phyloP scores from a whole-genome alignment of 2,888 invertebrate genomes.

The Pollenia labialis region DNA sequence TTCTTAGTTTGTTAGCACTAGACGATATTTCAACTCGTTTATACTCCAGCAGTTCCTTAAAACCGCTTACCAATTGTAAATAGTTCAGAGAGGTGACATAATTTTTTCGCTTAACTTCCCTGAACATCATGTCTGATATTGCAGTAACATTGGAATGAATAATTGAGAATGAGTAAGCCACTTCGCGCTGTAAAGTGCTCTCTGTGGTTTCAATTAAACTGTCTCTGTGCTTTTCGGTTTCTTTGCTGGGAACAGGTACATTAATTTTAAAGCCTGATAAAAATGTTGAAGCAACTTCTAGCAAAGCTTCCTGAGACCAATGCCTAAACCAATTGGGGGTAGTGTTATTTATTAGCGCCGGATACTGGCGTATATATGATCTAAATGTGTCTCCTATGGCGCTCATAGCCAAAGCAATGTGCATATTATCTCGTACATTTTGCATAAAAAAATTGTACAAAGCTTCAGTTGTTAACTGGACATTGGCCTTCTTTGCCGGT shows the following conservation, averaged over 20 bases:
- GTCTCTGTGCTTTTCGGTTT: slow-evolving; percentile 77
- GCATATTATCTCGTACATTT: slow-evolving; percentile 90
- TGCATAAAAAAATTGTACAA: slow-evolving; percentile 91
- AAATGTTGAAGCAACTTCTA: slow-evolving; percentile 95
- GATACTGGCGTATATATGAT: slow-evolving; percentile 93
- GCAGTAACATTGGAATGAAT: slow-evolving; percentile 93
- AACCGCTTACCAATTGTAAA: slow-evolving; percentile 92
- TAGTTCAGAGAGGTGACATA: slow-evolving; percentile 96
- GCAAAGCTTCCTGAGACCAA: slow-evolving; percentile 94
- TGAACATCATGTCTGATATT: slow-evolving; percentile 89
- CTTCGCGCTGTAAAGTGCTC: slow-evolving; percentile 87
- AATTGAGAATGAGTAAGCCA: slow-evolving; percentile 91
- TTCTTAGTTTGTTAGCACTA: slow-evolving; percentile 91
- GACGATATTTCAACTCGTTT: slow-evolving; percentile 90
- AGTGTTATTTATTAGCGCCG: slow-evolving; percentile 93
- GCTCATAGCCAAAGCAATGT: slow-evolving; percentile 93
- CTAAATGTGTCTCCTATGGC: slow-evolving; percentile 93
- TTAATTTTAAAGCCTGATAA: slow-evolving; percentile 89
- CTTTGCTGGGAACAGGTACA: slow-evolving; percentile 88
- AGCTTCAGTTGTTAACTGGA: slow-evolving; percentile 88
- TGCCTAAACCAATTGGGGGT: slow-evolving; percentile 96
- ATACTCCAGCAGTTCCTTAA: slow-evolving; percentile 89
- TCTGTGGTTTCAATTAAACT: slow-evolving; percentile 84
- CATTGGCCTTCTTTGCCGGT: slow-evolving; percentile 78
- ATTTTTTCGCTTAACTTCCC: slow-evolving; percentile 91